Evolutionary conservation across 2,888 invertebrate genomes (phyloP), one percentile per base, ranked within the genome.

Genomic region (Meganola albula): DNA sequence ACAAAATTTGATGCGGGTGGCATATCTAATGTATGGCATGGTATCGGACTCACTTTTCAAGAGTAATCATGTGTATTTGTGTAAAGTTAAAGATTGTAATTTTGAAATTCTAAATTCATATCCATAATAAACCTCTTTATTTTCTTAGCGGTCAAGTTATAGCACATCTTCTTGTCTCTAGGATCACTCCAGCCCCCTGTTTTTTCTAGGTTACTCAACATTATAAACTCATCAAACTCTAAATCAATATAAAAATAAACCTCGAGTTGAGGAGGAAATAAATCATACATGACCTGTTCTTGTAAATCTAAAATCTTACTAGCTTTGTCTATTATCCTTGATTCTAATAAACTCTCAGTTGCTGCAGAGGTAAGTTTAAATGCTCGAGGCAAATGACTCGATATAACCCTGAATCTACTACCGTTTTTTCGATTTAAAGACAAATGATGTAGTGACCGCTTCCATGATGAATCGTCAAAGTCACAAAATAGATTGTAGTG

Each of bases 391-490:
- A 58, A 27, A 9, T 39, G 26, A 37, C 56, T 61, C 7, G 68
- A 57, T 27, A 74, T 55, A 2, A 71, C 65, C 58, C 62, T 67
- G 30, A 61, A 74, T 21, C 51, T 57, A 7, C 46, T 45, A 0
- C 63, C 67, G 32, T 66, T 59, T 50, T 34, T 60, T 21, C 62
- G 53, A 36, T 65, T 60, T 13, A 67, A 36, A 2, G 73, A 74
- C 18, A 76, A 25, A 26, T 64, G 68, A 13, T 61, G 60, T 9
- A 77, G 37, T 8, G 74, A 69, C 2, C 58, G 55, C 2, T 58
- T 42, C 77, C 77, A 78, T 0, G 75, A 70, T 20, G 54, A 53
- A 33, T 76, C 75, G 20, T 76, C 73, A 6, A 71, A 30, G 3
- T 37, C 31, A 50, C 75, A 78, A 43, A 70, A 77, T 3, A 69